These are phyloP conservation scores for Taenioides sp. DNA, from an alignment of 2,797 vertebrate genomes.

Conservation along the genomic window DNA sequence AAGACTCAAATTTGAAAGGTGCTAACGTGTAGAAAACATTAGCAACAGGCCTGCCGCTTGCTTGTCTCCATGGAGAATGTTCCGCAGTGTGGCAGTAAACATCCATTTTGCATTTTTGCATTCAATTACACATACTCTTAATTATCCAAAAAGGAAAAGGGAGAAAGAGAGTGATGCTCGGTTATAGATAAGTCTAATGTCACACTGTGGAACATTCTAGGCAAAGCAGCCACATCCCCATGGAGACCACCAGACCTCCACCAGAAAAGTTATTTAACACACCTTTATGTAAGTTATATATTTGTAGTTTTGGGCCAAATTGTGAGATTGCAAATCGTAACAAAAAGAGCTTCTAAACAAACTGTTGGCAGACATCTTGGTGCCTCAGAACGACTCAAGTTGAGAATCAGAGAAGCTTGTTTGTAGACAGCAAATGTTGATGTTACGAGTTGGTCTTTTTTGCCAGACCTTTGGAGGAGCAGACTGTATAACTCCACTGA, in stretches of 20 bases:
- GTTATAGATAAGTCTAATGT: neutral
- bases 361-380: neutral
- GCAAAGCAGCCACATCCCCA: neutral
- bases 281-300: no score
- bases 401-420: neutral
- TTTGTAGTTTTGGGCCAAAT: no score
- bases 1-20: no score
- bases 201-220: neutral
- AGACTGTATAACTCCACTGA: conserved; percentile 40
- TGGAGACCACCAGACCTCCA: no score
- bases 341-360: neutral
- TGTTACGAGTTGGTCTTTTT: conserved; percentile 18
- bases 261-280: no score
- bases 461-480: conserved; percentile 34
- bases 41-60: no score
- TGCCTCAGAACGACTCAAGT: neutral
- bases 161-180: no score
- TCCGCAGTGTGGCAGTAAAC: no score
- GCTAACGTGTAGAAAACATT: no score
- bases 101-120: no score
- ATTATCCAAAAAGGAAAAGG: no score
- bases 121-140: neutral
- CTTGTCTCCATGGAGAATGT: neutral
- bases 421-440: conserved; percentile 12
- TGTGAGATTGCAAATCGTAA: no score